These are phyloP conservation scores for Cygnus buccinator DNA, from an alignment of 2,113 vertebrate genomes.

Conservation along the genomic window DNA sequence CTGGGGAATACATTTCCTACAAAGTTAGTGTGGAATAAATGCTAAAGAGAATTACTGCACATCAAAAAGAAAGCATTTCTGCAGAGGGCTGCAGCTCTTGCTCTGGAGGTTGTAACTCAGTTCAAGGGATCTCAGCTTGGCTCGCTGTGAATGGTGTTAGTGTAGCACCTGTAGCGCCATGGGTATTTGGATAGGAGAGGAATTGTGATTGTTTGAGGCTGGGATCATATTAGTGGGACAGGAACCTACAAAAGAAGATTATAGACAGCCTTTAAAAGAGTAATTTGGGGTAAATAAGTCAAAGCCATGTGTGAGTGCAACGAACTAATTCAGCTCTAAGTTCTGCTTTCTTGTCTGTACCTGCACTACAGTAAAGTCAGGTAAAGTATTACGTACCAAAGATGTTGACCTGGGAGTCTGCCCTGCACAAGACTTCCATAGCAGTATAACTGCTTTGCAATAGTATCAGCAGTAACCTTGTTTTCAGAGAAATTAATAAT, in stretches of 20 bases:
- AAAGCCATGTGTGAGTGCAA: neutral
- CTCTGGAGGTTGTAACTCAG: neutral
- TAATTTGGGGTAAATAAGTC: neutral
- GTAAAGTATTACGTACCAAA: fast-evolving
- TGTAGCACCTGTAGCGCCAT: neutral
- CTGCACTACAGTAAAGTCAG: neutral
- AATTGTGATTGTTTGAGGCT: neutral
- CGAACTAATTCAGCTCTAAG: neutral
- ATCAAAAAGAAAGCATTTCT: neutral
- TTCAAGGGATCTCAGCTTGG: neutral
- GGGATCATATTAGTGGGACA: neutral
- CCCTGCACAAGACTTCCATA: neutral
- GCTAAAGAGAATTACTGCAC: slow-evolving; percentile 1
- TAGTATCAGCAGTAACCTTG: neutral
- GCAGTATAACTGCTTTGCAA: neutral
- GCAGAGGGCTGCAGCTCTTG: neutral
- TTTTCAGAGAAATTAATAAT: neutral
- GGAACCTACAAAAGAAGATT: neutral
- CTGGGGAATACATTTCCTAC: neutral
- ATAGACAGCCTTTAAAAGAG: neutral
- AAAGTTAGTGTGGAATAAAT: slow-evolving; percentile 19
- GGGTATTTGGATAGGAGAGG: neutral
- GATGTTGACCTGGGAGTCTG: neutral
- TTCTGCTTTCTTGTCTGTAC: neutral
- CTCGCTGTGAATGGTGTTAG: neutral